Percentiles rank a stretch among this genome's conserved stretches.
phyloP scores from a whole-genome alignment of 2,797 vertebrate genomes.

The Catharus ustulatus region DNA sequence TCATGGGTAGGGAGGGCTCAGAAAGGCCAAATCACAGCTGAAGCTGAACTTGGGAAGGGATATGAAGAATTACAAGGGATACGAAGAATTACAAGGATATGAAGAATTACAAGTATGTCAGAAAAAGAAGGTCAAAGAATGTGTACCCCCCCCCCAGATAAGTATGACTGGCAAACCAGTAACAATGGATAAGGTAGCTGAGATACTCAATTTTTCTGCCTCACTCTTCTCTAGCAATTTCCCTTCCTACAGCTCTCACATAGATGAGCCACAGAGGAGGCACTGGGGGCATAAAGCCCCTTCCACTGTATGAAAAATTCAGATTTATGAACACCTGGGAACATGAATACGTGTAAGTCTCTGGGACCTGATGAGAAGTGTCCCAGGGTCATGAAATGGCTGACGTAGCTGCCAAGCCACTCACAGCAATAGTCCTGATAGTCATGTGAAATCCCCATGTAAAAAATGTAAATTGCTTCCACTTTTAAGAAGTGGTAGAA shows the following conservation, averaged over 20 bases:
- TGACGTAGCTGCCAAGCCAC: neutral
- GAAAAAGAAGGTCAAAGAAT: neutral
- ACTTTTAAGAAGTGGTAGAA: neutral
- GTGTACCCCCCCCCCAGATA: accelerated
- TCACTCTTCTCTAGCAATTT: neutral
- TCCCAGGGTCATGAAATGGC: neutral
- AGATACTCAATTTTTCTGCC: neutral
- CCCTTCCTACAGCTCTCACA: accelerated
- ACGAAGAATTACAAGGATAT: too few relatives aligned
- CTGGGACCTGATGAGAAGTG: neutral
- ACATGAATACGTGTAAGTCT: accelerated
- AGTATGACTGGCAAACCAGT: neutral
- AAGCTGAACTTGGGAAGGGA: neutral
- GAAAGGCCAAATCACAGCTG: neutral
- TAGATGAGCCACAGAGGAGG: accelerated
- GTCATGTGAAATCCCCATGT: accelerated
- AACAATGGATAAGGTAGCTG: neutral
- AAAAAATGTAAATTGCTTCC: neutral
- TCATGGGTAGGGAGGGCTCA: neutral
- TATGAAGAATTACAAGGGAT: neutral
- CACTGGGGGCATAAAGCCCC: neutral
- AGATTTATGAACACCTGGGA: neutral
- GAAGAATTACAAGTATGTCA: neutral
- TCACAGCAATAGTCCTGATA: accelerated
- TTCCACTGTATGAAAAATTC: neutral